These are phyloP conservation scores for Neodontobutis hainanensis DNA, from an alignment of 2,113 vertebrate species.

Conservation along the genomic window DNA sequence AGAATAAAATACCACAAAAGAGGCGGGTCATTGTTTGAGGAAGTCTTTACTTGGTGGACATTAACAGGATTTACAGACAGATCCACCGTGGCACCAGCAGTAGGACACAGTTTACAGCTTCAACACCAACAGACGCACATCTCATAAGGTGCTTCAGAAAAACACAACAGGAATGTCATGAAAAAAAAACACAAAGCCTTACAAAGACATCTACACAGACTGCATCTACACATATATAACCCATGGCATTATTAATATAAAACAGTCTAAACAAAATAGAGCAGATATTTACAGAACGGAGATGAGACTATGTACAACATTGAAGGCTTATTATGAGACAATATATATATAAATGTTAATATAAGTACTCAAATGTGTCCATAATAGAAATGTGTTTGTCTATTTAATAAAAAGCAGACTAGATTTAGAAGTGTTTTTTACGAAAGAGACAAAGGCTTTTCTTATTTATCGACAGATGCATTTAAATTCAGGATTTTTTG, in stretches of 20 bases:
- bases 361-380: conserved; percentile 23
- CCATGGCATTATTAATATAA: conserved; percentile 73
- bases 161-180: conserved; percentile 70
- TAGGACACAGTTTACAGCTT: conserved; percentile 42
- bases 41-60: conserved; percentile 70
- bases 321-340: conserved; percentile 32
- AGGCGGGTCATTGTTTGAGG: conserved; percentile 39
- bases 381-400: too few relatives aligned
- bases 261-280: conserved; percentile 80
- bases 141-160: conserved; percentile 77
- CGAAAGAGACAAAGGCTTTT: neutral
- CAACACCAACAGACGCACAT: conserved; percentile 45
- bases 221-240: conserved; percentile 60
- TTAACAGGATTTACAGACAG: conserved; percentile 52
- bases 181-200: conserved; percentile 54
- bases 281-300: conserved; percentile 75
- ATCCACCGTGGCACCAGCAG: conserved; percentile 60
- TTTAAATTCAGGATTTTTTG: neutral
- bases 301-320: conserved; percentile 69
- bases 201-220: conserved; percentile 56
- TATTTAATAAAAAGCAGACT: too few relatives aligned
- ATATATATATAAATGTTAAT: conserved; percentile 36
- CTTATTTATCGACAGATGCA: neutral
- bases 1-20: neutral
- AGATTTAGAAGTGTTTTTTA: too few relatives aligned